These are phyloP conservation scores for Pristionchus fissidentatus DNA, from an alignment of 2,888 invertebrate species.

Conservation along the genomic window DNA sequence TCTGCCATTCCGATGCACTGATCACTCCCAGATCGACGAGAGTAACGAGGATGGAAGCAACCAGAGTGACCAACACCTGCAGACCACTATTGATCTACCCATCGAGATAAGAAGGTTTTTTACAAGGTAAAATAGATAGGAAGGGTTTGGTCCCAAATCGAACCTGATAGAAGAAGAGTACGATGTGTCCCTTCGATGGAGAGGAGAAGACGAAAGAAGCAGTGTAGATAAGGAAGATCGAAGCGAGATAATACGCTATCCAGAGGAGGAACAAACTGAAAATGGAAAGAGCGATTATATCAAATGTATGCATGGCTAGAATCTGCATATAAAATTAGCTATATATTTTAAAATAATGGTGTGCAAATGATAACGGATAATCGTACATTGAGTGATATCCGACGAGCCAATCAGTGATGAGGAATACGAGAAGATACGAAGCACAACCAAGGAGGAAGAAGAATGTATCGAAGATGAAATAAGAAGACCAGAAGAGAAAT, in stretches of 20 bases:
- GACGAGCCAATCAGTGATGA: constrained; percentile 36
- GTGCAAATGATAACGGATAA: neutral
- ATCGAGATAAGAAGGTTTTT: neutral
- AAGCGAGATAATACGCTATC: constrained; percentile 68
- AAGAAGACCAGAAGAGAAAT: constrained; percentile 65
- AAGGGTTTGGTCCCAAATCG: neutral
- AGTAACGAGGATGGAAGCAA: constrained; percentile 47
- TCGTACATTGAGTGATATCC: constrained; percentile 34
- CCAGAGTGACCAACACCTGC: constrained; percentile 51
- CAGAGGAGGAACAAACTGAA: constrained; percentile 67
- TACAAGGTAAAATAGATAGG: no score
- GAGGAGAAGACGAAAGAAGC: constrained; percentile 69
- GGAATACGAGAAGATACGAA: constrained; percentile 18
- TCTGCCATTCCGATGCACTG: neutral
- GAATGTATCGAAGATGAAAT: constrained; percentile 55
- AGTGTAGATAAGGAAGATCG: constrained; percentile 68
- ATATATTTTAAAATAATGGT: neutral
- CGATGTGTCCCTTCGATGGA: constrained; percentile 53
- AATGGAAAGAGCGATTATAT: neutral
- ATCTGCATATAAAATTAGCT: neutral
- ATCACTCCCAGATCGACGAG: constrained; percentile 35
- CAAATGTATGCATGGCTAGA: no score
- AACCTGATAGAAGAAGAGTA: constrained; percentile 46
- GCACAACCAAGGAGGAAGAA: constrained; percentile 28
- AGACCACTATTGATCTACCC: neutral